These are phyloP conservation scores for Diuraphis noxia DNA, from an alignment of 1,140 invertebrate genomes.

Conservation along the genomic window DNA sequence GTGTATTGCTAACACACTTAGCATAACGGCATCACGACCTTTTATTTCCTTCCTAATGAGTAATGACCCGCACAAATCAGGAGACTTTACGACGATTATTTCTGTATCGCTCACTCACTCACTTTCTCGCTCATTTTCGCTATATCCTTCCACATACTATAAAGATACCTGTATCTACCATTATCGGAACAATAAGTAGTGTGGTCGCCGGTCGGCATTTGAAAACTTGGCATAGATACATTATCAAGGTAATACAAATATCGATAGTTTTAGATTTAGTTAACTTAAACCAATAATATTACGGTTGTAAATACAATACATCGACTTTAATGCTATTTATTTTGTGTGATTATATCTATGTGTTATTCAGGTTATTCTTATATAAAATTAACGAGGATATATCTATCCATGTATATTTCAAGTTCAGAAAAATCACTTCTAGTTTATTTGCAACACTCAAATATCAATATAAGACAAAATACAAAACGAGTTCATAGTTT, in stretches of 20 bases:
- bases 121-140: not conserved
- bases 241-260: not conserved
- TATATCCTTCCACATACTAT: not conserved
- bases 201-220: not conserved
- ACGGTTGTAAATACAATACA: too few relatives aligned
- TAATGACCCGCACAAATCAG: slow-evolving; percentile 8
- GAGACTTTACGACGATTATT: not conserved
- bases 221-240: not conserved
- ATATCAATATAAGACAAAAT: too few relatives aligned
- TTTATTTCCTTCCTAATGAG: slow-evolving; percentile 24
- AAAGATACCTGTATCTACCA: not conserved
- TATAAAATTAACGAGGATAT: too few relatives aligned
- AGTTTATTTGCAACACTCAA: too few relatives aligned
- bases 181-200: not conserved
- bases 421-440: too few relatives aligned
- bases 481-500: too few relatives aligned
- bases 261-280: not conserved
- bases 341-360: too few relatives aligned
- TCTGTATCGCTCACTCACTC: not conserved
- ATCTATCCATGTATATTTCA: too few relatives aligned
- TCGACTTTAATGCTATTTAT: too few relatives aligned
- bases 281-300: not conserved
- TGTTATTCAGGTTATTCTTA: too few relatives aligned
- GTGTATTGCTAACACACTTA: not conserved
- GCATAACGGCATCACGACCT: slow-evolving; percentile 16